Conservation (phyloP, 2,113 vertebrate genomes). For the Pachypanchax playfairii region DNA sequence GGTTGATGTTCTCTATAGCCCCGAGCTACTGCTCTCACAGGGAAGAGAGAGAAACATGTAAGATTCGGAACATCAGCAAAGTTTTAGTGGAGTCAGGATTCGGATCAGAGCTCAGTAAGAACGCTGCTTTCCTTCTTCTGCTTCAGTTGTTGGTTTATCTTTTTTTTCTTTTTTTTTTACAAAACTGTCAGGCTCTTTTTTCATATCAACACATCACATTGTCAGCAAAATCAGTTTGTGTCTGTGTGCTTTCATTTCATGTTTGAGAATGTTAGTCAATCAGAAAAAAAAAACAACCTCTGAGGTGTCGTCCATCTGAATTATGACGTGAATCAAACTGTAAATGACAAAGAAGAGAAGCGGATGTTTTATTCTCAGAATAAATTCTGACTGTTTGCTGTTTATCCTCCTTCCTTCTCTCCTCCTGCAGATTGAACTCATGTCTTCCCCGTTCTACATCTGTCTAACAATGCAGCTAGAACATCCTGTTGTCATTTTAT, state of each 20-base stretch:
- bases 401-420: no score
- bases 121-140: constrained; percentile 22
- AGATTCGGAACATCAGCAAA: constrained; percentile 50
- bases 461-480: no score
- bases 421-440: no score
- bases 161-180: no score
- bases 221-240: constrained; percentile 38
- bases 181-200: constrained; percentile 26
- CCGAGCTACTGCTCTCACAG: constrained; percentile 35
- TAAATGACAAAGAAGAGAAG: no score
- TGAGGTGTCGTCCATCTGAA: no score
- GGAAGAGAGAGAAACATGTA: constrained; percentile 18
- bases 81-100: constrained; percentile 34
- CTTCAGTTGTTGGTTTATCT: constrained; percentile 46
- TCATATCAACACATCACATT: constrained; percentile 35
- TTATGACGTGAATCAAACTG: no score
- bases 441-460: no score
- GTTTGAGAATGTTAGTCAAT: constrained; percentile 39
- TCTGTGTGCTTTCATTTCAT: constrained; percentile 53
- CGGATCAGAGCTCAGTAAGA: constrained; percentile 33
- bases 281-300: constrained; percentile 9
- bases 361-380: no score
- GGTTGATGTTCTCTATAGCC: constrained; percentile 34
- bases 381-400: no score
- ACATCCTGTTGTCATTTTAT: no score